phyloP scores from a whole-genome alignment of 2,797 vertebrate genomes.

The Dallia pectoralis region DNA sequence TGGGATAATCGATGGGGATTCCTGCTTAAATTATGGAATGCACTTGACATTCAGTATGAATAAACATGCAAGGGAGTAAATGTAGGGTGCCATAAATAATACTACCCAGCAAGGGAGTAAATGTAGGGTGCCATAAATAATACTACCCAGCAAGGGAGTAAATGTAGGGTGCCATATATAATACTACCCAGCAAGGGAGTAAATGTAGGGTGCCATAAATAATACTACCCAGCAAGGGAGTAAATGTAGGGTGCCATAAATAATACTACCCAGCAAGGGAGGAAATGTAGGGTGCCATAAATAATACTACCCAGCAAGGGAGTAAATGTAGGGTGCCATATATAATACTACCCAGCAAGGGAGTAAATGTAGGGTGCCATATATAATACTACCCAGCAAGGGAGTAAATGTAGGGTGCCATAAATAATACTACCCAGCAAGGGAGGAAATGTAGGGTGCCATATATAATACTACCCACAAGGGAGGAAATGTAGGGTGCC shows the following conservation, averaged over 20 bases:
- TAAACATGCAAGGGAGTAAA: slow-evolving; percentile 24
- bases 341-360: slow-evolving; percentile 45
- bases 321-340: slow-evolving; percentile 27
- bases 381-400: slow-evolving; percentile 44
- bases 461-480: slow-evolving; percentile 42
- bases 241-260: slow-evolving; percentile 29
- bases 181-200: slow-evolving; percentile 42
- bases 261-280: slow-evolving; percentile 44
- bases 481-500: slow-evolving; percentile 31
- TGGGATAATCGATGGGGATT: not conserved
- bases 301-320: slow-evolving; percentile 45
- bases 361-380: slow-evolving; percentile 28
- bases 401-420: slow-evolving; percentile 28
- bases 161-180: slow-evolving; percentile 33
- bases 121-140: slow-evolving; percentile 34
- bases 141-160: slow-evolving; percentile 40
- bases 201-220: slow-evolving; percentile 31
- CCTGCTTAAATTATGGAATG: not conserved
- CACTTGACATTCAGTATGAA: not conserved
- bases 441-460: slow-evolving; percentile 31
- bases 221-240: slow-evolving; percentile 43
- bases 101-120: slow-evolving; percentile 39
- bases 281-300: slow-evolving; percentile 28
- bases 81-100: slow-evolving; percentile 35
- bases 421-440: slow-evolving; percentile 42